Evolutionary conservation across 2,113 vertebrate species (phyloP).

Genomic region (Neogale vison): DNA sequence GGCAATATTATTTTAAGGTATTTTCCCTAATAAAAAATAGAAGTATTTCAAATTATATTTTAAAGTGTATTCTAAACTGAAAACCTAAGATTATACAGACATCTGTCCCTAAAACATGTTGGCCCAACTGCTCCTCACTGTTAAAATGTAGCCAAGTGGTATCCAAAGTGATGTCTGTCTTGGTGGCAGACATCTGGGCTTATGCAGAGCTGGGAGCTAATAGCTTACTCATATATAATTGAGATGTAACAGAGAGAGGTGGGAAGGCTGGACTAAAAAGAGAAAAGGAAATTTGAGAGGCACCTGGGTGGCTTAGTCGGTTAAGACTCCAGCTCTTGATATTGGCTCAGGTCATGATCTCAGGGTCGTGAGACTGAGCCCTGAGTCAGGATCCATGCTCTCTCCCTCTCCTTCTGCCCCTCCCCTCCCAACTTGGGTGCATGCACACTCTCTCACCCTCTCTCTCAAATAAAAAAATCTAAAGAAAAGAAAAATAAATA

Average conservation of each 20-base stretch:
- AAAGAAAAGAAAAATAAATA: not conserved
- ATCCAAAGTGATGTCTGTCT: constrained; percentile 61
- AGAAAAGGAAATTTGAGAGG: not conserved
- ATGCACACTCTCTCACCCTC: not conserved
- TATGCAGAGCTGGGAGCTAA: constrained; percentile 64
- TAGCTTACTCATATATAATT: constrained; percentile 29
- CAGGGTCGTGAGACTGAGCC: not conserved
- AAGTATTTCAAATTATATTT: constrained; percentile 46
- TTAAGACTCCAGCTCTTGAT: not conserved
- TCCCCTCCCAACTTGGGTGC: not conserved
- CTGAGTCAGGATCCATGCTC: not conserved
- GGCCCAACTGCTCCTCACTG: constrained; percentile 68
- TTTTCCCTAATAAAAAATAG: constrained; percentile 56
- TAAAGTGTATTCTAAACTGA: constrained; percentile 63
- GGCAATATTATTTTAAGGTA: constrained; percentile 40
- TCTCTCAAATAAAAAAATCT: not conserved
- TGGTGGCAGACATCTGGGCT: constrained; percentile 76
- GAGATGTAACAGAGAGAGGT: not conserved
- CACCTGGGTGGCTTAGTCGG: not conserved
- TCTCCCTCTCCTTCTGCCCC: not conserved
- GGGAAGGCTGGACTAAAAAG: not conserved
- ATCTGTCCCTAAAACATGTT: constrained; percentile 72
- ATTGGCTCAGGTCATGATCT: not conserved
- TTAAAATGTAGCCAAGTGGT: constrained; percentile 72
- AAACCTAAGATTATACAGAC: constrained; percentile 68